Conservation (phyloP, 2,797 vertebrate species). For the Gobio occitaniae region DNA sequence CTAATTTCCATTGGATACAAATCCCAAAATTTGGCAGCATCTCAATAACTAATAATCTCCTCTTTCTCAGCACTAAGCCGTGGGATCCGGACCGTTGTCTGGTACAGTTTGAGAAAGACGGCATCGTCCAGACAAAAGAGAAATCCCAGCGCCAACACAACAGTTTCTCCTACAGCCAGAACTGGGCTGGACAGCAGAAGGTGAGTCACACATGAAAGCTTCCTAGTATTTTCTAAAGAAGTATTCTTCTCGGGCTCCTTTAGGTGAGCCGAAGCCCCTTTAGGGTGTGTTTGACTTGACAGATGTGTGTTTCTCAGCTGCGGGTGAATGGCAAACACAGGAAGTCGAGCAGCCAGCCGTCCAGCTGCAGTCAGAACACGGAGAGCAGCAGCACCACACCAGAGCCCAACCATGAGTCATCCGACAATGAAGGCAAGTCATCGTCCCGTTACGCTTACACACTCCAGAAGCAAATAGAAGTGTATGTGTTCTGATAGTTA, state of each 20-base stretch:
- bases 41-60: neutral
- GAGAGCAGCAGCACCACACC: conserved; percentile 96
- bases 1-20: neutral
- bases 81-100: conserved; percentile 89
- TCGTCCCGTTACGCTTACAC: neutral
- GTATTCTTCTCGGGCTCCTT: neutral
- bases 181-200: conserved; percentile 82
- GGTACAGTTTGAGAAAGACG: conserved; percentile 90
- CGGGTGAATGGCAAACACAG: conserved; percentile 80
- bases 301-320: conserved; percentile 61
- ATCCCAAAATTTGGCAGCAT: neutral
- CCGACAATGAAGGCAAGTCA: conserved; percentile 87
- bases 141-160: conserved; percentile 71
- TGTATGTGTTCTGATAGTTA: neutral
- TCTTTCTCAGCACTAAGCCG: conserved; percentile 78
- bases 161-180: conserved; percentile 78
- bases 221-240: neutral
- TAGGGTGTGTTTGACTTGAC: conserved; percentile 17
- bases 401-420: conserved; percentile 91
- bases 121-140: conserved; percentile 88
- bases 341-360: conserved; percentile 93
- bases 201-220: conserved; percentile 65
- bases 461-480: neutral
- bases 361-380: conserved; percentile 93
- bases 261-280: neutral